These are phyloP conservation scores for Hydropsyche betteni DNA, from an alignment of 2,888 invertebrate species.

Conservation along the genomic window DNA sequence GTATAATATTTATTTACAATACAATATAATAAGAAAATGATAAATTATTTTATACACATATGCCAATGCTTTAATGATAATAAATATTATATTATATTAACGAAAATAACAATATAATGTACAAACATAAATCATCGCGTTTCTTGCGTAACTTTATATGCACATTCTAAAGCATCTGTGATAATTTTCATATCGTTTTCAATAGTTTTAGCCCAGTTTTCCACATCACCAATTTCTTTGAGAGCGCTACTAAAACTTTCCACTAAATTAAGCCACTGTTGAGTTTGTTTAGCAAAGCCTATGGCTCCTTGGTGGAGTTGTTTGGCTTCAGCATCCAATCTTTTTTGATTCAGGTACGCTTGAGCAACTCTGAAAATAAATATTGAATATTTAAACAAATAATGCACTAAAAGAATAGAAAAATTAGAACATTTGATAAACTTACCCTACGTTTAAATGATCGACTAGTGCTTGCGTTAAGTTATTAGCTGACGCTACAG, in stretches of 20 bases:
- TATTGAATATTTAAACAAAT: slow-evolving; percentile 38
- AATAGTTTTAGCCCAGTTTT: slow-evolving; percentile 97
- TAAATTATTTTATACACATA: no score
- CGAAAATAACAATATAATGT: no score
- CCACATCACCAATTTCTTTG: slow-evolving; percentile 98
- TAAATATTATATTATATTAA: no score
- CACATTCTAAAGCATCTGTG: slow-evolving; percentile 90
- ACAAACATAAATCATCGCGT: slow-evolving; percentile 45
- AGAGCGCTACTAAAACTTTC: slow-evolving; percentile 87
- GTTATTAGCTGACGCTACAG: slow-evolving; percentile 90
- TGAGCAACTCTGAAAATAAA: slow-evolving; percentile 84
- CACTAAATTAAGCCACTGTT: slow-evolving; percentile 94
- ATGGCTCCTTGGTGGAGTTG: slow-evolving; percentile 92
- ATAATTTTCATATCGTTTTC: slow-evolving; percentile 95
- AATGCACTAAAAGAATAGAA: not conserved
- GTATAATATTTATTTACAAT: no score
- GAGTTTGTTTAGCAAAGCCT: slow-evolving; percentile 95
- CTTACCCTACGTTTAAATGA: slow-evolving; percentile 96
- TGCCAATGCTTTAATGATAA: no score
- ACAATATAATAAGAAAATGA: no score
- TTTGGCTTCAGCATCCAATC: slow-evolving; percentile 96
- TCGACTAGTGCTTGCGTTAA: slow-evolving; percentile 95
- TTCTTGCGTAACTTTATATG: slow-evolving; percentile 80
- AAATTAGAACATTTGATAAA: slow-evolving; percentile 39
- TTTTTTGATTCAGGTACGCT: slow-evolving; percentile 97